Evolutionary conservation across 2,797 vertebrate genomes (phyloP).

Genomic region (Melanotaenia trifasciata): DNA sequence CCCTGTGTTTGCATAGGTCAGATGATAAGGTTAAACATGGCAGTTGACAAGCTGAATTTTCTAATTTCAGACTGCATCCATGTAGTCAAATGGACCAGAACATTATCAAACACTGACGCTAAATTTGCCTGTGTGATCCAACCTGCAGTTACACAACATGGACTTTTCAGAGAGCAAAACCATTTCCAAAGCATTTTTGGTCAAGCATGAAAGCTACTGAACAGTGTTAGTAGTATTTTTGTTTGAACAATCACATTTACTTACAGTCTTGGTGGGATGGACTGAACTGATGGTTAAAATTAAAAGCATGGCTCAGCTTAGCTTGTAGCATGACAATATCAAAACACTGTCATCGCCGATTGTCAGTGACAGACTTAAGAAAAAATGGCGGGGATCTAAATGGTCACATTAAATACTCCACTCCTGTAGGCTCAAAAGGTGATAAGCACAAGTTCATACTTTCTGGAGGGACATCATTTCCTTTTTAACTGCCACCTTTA

Average conservation of each 20-base stretch:
- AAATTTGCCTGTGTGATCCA: conserved; percentile 11
- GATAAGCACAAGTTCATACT: neutral
- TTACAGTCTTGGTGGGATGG: conserved; percentile 1
- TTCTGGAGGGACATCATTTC: neutral
- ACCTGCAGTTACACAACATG: conserved; percentile 4
- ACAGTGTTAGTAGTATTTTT: conserved; percentile 12
- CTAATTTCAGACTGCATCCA: conserved; percentile 23
- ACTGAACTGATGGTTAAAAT: neutral
- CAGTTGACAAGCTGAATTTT: conserved; percentile 41
- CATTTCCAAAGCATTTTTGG: neutral
- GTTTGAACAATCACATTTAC: conserved; percentile 1
- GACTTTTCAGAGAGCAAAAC: neutral
- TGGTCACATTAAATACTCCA: conserved; percentile 7
- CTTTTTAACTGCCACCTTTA: neutral
- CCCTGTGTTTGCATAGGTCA: conserved; percentile 91
- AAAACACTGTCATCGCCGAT: conserved; percentile 16
- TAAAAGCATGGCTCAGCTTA: conserved; percentile 27
- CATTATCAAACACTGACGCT: conserved; percentile 37
- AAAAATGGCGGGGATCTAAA: neutral
- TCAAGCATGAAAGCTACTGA: neutral
- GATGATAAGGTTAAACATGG: conserved; percentile 51
- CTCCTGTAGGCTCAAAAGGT: neutral
- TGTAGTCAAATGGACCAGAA: conserved; percentile 16
- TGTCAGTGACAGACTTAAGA: conserved; percentile 14
- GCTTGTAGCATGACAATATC: conserved; percentile 1